These are phyloP conservation scores for Halcyon senegalensis DNA, from an alignment of 2,113 vertebrate species.

Conservation along the genomic window DNA sequence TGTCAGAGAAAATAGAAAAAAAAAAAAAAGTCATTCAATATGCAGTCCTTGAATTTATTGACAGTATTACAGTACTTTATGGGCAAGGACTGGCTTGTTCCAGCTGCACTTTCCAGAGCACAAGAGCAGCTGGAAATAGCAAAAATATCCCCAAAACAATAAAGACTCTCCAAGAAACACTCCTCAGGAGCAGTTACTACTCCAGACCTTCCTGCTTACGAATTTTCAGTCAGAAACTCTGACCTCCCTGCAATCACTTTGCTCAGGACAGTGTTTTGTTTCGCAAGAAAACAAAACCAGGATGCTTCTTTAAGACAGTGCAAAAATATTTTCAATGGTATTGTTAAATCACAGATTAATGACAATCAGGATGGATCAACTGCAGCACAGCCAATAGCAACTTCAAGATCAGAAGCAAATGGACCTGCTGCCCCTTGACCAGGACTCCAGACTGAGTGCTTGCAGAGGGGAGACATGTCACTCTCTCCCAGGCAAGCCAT, in stretches of 20 bases:
- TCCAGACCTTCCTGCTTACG: neutral
- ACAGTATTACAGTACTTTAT: constrained; percentile 58
- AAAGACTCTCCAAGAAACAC: constrained; percentile 2
- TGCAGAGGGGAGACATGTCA: neutral
- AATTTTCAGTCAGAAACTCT: constrained; percentile 43
- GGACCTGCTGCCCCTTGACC: neutral
- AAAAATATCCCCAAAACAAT: constrained; percentile 40
- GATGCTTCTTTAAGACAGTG: constrained; percentile 55
- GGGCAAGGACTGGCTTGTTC: constrained; percentile 44
- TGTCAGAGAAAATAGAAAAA: constrained; percentile 57
- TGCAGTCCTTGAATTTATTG: constrained; percentile 53
- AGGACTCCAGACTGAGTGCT: neutral
- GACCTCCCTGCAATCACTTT: constrained; percentile 31
- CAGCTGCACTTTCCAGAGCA: constrained; percentile 39
- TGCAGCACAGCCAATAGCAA: neutral
- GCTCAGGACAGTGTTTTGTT: constrained; percentile 37
- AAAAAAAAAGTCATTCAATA: constrained; percentile 32
- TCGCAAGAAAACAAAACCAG: constrained; percentile 45
- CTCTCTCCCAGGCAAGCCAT: neutral
- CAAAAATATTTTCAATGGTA: constrained; percentile 51
- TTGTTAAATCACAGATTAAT: neutral
- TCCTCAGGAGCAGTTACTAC: neutral
- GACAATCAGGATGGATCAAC: neutral
- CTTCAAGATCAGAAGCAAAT: neutral
- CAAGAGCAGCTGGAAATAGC: constrained; percentile 47